Evolutionary conservation across 2,888 invertebrate species (phyloP), one percentile per base, ranked within the genome.

Genomic region (Agrotis ipsilon): DNA sequence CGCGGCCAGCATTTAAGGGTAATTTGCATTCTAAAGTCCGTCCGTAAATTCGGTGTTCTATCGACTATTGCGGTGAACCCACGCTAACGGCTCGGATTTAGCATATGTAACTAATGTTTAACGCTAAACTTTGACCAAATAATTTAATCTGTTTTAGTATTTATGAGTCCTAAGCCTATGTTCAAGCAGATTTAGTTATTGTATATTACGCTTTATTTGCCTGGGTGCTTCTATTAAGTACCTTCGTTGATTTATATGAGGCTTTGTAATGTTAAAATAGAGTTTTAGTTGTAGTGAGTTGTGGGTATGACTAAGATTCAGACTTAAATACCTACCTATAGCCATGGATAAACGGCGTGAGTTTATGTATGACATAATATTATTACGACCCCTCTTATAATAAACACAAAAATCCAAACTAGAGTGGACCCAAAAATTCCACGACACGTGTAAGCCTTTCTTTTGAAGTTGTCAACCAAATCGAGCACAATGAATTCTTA

Each of bases 21-120:
- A 82, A 80, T 81, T 81, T 77, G 66, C 71, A 77, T 73, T 69
- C 80, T 51, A 72, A 77, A 82, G 71, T 78, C 80, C 55, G 54
- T 64, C 27, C 67, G 63, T 77, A 82, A 72, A 74, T 80, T 74
- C 19, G 32, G 46, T 66, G 54, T 51, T 67, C 72, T 77, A 78
- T 82, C 65, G 78, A 68, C 65, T 78, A 72, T 68, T 80, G 71
- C 54, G 78, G 78, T n/a, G 27, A 54, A 79, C 71, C 80, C 46
- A 7, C 51, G 48, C 51, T 52, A 67, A 71, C 49, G 39, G 39
- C 71, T 65, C n/a, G 21, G 64, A 73, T 82, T 80, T 58, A 62
- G 64, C 73, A 73, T 77, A 73, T 67, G 67, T 67, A 78, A 72
- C 68, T 65, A 72, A 68, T 62, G 72, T 63, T 64, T 54, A 58